These are phyloP conservation scores for Condylura cristata DNA, from an alignment of 2,113 vertebrate genomes.

Conservation along the genomic window DNA sequence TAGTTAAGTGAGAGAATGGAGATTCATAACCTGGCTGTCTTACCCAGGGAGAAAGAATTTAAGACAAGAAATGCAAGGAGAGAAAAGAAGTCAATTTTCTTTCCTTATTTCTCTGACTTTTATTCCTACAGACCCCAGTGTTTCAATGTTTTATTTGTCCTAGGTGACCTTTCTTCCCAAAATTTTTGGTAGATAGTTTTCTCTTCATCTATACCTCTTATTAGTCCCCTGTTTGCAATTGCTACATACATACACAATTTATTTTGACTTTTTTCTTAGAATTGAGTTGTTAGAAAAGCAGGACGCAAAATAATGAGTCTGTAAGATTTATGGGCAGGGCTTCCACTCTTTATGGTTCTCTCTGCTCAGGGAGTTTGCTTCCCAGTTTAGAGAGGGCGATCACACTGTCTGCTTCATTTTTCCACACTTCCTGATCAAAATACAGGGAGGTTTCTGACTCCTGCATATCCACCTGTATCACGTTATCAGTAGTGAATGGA, in stretches of 20 bases:
- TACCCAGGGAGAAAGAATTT: neutral
- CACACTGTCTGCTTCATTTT: neutral
- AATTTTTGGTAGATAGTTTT: neutral
- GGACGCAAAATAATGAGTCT: conserved; percentile 50
- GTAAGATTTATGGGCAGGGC: neutral
- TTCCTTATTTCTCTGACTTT: neutral
- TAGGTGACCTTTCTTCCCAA: neutral
- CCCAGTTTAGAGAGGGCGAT: neutral
- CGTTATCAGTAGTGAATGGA: neutral
- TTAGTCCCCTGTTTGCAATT: neutral
- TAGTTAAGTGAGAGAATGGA: neutral
- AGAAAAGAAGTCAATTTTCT: neutral
- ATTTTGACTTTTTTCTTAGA: neutral
- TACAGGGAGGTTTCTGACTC: neutral
- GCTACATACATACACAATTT: neutral
- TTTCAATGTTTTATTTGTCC: conserved; percentile 1
- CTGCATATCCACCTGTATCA: neutral
- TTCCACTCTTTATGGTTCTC: neutral
- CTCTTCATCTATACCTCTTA: neutral
- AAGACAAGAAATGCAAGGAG: neutral
- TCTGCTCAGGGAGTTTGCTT: neutral
- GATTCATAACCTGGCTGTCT: neutral
- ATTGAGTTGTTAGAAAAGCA: conserved; percentile 42
- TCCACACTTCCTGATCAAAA: conserved; percentile 4
- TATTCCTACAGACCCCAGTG: neutral